Evolutionary conservation across 2,113 vertebrate species (phyloP), one percentile per base, ranked within the genome.

Genomic region (Gambusia affinis): DNA sequence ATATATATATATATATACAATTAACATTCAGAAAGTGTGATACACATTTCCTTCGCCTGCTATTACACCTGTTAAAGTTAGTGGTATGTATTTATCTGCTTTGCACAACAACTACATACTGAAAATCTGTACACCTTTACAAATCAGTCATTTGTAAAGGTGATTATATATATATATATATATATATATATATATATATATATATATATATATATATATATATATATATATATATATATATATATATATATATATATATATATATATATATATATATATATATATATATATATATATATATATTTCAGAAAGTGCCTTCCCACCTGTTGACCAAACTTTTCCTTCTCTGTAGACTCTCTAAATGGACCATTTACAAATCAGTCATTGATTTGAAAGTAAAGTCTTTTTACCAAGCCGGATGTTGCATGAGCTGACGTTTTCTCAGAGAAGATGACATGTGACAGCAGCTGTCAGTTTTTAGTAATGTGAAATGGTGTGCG

Each of bases 361-460:
- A n/a, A n/a, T n/a, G n/a, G n/a, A n/a, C n/a, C n/a, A n/a, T n/a
- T n/a, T n/a, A n/a, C n/a, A n/a, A n/a, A n/a, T n/a, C n/a, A n/a
- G n/a, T n/a, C n/a, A n/a, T n/a, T n/a, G 64, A 68, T 68, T 67
- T 42, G 27, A 71, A 64, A 76, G 14, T 44, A 44, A 14, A 44
- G 14, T 47, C 14, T 3, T 35, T 72, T 37, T 39, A 42, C 51
- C 44, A 64, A 70, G 77, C n/a, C 70, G 19, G 70, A 75, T 71
- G 60, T 60, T 68, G 51, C 63, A 70, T 66, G 37, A 71, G 19
- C 35, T 44, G 54, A 35, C 22, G 33, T 72, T 37, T 30, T n/a
- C 3, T 39, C n/a, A 57, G 57, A 39, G 63, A 66, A 67, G 69
- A 86, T 68, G 69, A 67, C 19, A 33, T 35, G 66, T 73, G 51